Evolutionary conservation across 1,140 invertebrate genomes (phyloP), one percentile per base, ranked within the genome.

Genomic region (Piezodorus guildinii): DNA sequence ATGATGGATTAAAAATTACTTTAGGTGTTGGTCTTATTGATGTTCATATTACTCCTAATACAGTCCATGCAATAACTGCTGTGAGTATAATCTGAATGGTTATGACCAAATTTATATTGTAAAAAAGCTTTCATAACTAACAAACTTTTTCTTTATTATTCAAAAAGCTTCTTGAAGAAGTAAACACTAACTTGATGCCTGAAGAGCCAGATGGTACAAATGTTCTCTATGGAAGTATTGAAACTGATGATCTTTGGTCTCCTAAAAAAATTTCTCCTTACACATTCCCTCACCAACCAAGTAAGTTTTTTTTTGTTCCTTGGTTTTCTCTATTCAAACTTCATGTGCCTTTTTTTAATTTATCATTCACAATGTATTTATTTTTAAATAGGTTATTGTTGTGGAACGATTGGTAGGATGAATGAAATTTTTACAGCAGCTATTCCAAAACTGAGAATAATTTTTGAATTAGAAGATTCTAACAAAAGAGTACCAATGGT

Each of bases 11-110:
- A 39, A 81, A 81, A 69, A 76, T 85, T 21, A 76, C 77, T 16
- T 69, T 81, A 64, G 77, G 78, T 12, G 74, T 86, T 4, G 86
- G 85, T 62, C 75, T 83, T 10, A 74, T 92, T 17, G 81, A 88
- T 70, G 68, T 91, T 14, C 83, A 88, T 71, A 71, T 91, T 1
- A 87, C 86, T 23, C 79, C 85, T n/a, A 82, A 83, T 49, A 84
- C 85, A 9, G 79, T 91, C 2, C 84, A 85, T 66, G 86, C 87
- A 51, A 70, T 85, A 14, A 74, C 78, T 67, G 80, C 80, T 68
- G 78, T 79, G 71, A 72, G 77, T 77, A 52, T 39, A 6, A 1
- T 39, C 1, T 30, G 6, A 12, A 39, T 39, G 1, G 34, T 39
- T 6, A 39, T 39, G 1, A 39, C 2, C 3, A 8, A 39, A 39